Evolutionary conservation across 2,113 vertebrate genomes (phyloP), one percentile per base, ranked within the genome.

Genomic region (Fulmarus glacialis): DNA sequence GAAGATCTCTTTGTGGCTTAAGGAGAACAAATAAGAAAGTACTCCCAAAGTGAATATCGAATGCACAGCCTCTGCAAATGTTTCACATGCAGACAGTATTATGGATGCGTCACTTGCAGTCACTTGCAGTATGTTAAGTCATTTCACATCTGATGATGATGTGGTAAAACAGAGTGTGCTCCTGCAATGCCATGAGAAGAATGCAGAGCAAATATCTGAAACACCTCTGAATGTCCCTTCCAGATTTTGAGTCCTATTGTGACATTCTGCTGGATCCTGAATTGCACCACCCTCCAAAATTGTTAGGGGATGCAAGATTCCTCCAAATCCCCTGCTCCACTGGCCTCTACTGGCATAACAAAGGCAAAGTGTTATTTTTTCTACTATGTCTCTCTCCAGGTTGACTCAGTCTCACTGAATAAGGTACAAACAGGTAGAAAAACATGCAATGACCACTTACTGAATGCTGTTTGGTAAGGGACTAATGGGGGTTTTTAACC

Each of bases 41-140:
- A 63, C 2, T 89, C 59, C 72, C 84, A 66, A 81, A 75, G 63
- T 68, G 86, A 90, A 89, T 81, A 92, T 36, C 71, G 73, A 71
- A 14, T n/a, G 82, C 71, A 89, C 12, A 73, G 77, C 18, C n/a
- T 83, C 87, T 90, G 87, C 12, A 75, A 89, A 87, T 59, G 55
- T 92, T 96, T 97, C 74, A 48, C 56, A 86, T 82, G 92, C 93
- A 96, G 90, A 66, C 66, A 40, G 40, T 30, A 10, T 82, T 75
- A 68, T 13, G 68, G 84, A 95, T 64, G 74, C 5, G 1, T 86
- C 82, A 83, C 26, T 80, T 75, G 43, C 36, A 64, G 73, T 87
- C 66, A 71, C 60, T 77, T 48, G 68, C 32, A 73, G 53, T 87
- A 26, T 26, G 5, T 36, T 85, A 82, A 79, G 59, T 95, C 64